Evolutionary conservation across 2,113 vertebrate genomes (phyloP), one percentile per base, ranked within the genome.

Genomic region (Campylorhamphus procurvoides): DNA sequence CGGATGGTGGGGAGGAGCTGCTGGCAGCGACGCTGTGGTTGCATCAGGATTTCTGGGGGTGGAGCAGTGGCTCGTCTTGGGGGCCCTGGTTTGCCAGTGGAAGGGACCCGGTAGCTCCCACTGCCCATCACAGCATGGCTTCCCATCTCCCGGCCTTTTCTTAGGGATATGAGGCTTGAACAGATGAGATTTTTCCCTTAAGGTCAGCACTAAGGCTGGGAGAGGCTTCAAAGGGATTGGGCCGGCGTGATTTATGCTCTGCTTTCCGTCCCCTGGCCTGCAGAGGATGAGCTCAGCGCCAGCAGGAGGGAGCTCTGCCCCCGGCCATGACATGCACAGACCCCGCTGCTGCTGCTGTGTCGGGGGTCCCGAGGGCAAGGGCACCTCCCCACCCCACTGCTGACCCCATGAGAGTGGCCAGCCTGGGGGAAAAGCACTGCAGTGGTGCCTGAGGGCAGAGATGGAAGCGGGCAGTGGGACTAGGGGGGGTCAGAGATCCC

Each of bases 21-120:
- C 62, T 92, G 93, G 91, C 87, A 85, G 74, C 12, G 1, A 29
- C 28, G 40, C 72, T 6, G 2, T 0, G 55, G 72, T 91, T 96
- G 91, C 94, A 86, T 96, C 94, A 95, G 93, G 91, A 64, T 52
- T 52, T 53, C 72, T 0, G 67, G 86, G 93, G 75, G 87, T 75
- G 91, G 91, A 92, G 86, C 37, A 4, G 75, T 14, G 91, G 49
- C 50, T 80, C 2, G 0, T 35, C 24, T 10, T 1, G 25, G 27
- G 39, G 55, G 25, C 23, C 8, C 1, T 16, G 53, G n/a, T 84
- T 53, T 19, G 35, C 8, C 72, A 5, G 0, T 10, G 33, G 13
- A 7, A 23, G 37, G 66, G 84, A 42, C 39, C 4, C 52, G 3
- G 1, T 0, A 3, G 4, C 27, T 13, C 73, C 27, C 12, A 1